These are phyloP conservation scores for Crocallis elinguaria DNA, from an alignment of 2,888 invertebrate species.

Conservation along the genomic window DNA sequence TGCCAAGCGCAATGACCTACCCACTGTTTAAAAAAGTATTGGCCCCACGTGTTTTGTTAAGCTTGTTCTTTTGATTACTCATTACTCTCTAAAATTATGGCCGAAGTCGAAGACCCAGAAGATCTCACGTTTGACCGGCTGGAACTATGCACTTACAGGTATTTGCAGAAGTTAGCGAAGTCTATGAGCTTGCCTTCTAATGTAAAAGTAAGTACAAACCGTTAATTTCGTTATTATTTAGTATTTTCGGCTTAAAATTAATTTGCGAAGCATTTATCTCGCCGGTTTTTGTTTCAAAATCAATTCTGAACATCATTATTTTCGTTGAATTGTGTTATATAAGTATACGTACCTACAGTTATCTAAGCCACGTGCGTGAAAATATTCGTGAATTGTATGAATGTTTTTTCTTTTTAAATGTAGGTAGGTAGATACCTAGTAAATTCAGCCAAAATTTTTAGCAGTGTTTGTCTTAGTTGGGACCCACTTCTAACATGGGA, in stretches of 20 bases:
- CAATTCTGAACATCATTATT: neutral
- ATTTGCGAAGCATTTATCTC: neutral
- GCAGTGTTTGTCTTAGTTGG: too few species aligned
- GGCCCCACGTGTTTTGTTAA: neutral
- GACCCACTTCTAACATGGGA: too few species aligned
- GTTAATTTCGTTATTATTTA: neutral
- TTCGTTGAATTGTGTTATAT: too few species aligned
- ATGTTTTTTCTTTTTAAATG: too few species aligned
- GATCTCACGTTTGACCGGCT: constrained; percentile 34
- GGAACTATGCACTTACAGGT: constrained; percentile 57
- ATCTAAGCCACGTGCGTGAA: too few species aligned
- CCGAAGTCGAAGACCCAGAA: constrained; percentile 1
- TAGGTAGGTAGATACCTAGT: too few species aligned
- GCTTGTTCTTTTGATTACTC: too few species aligned
- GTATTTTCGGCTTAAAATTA: neutral
- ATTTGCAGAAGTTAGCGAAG: constrained; percentile 68
- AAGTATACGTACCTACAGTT: too few species aligned
- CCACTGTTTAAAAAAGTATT: neutral
- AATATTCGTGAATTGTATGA: too few species aligned
- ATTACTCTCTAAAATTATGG: neutral
- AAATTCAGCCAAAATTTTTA: too few species aligned
- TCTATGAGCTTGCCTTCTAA: constrained; percentile 65
- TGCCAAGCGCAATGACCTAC: neutral
- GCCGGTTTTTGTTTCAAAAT: neutral
- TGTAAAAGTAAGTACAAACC: constrained; percentile 52